Evolutionary conservation across 2,113 vertebrate genomes (phyloP).

Genomic region (Syngnathus typhle): DNA sequence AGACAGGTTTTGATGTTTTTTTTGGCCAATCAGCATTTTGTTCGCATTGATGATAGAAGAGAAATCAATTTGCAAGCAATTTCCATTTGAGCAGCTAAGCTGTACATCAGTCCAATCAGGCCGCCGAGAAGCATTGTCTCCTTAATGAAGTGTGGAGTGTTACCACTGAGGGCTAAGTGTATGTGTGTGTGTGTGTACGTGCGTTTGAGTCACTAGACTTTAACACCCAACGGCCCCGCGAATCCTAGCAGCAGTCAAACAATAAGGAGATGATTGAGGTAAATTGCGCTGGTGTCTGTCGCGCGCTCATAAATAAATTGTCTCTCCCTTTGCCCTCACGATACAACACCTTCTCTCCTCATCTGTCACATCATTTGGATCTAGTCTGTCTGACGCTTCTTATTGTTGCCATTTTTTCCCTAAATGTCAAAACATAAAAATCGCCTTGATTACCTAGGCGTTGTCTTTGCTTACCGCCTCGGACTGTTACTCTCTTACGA

Average conservation of each 20-base stretch:
- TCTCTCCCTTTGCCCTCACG: conserved; percentile 21
- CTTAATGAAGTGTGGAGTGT: conserved; percentile 62
- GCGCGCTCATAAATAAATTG: conserved; percentile 31
- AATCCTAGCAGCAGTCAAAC: conserved; percentile 62
- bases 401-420: neutral
- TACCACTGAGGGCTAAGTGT: conserved; percentile 39
- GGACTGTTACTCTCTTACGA: conserved; percentile 5
- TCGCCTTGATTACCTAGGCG: conserved; percentile 20
- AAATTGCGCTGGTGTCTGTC: conserved; percentile 49
- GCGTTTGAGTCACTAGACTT: conserved; percentile 51
- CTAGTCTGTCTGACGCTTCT: conserved; percentile 26
- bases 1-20: neutral
- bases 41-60: conserved; percentile 3
- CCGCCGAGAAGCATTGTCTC: conserved; percentile 49
- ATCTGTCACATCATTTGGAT: conserved; percentile 35
- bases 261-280: conserved; percentile 62
- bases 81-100: conserved; percentile 13
- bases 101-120: conserved; percentile 39
- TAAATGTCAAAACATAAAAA: conserved; percentile 39
- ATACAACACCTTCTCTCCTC: conserved; percentile 16
- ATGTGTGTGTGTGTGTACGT: conserved; percentile 21
- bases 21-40: conserved; percentile 12
- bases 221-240: conserved; percentile 36
- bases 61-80: conserved; percentile 33
- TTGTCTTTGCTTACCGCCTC: neutral